Conservation (phyloP, 2,113 vertebrate species). For the Trogon melanurus region DNA sequence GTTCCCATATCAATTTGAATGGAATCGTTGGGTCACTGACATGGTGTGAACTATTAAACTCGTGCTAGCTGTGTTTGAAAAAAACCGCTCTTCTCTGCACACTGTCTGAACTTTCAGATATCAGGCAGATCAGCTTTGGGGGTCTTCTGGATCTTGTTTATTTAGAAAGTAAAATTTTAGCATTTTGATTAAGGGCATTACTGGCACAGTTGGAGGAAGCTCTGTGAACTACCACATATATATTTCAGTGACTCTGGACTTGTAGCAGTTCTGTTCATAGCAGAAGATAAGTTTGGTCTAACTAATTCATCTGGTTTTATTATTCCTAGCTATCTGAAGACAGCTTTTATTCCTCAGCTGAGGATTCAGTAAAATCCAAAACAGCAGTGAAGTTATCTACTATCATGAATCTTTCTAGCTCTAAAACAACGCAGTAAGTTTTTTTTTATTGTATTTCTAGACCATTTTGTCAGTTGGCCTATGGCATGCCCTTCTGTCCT, state of each 20-base stretch:
- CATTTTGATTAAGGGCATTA: background rate
- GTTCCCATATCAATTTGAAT: background rate
- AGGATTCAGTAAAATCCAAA: constrained; percentile 27
- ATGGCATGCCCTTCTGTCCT: background rate
- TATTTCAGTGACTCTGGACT: background rate
- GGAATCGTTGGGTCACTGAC: background rate
- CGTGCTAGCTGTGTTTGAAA: background rate
- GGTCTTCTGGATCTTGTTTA: background rate
- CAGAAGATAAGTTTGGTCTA: background rate
- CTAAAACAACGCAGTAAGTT: constrained; percentile 55
- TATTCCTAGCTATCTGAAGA: constrained; percentile 65
- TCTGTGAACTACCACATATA: background rate
- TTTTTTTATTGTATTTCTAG: background rate
- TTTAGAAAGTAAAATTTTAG: background rate
- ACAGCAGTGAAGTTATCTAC: background rate
- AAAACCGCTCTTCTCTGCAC: background rate
- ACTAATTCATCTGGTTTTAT: background rate
- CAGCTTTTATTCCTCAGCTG: background rate
- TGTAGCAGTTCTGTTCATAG: background rate
- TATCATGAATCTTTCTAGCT: background rate
- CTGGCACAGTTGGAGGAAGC: background rate
- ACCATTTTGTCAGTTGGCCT: background rate
- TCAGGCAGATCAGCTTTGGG: background rate
- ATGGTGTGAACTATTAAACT: background rate
- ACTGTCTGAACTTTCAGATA: background rate